phyloP scores from a whole-genome alignment of 2,797 vertebrate genomes.

The Dendrocincla tyrannina region DNA sequence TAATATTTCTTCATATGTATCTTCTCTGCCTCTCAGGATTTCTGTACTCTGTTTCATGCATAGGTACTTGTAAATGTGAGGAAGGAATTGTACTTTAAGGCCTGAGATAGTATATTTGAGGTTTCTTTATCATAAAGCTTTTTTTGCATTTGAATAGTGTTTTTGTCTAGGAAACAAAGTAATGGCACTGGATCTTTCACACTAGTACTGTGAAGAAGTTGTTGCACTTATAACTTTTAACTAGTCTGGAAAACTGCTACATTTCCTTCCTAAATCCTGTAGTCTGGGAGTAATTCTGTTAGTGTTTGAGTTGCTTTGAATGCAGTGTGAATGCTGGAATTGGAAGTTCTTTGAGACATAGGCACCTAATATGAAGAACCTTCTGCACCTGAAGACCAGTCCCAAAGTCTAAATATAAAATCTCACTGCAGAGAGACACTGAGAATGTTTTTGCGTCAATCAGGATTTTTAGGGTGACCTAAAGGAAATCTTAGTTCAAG shows the following conservation, averaged over 20 bases:
- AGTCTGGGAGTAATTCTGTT: neutral
- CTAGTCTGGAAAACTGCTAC: neutral
- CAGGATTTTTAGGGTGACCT: neutral
- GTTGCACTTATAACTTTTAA: neutral
- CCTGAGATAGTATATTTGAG: neutral
- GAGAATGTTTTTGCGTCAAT: neutral
- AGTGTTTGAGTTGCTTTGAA: neutral
- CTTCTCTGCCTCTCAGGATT: neutral
- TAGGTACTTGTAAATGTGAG: neutral
- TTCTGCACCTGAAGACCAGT: neutral
- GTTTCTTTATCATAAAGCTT: neutral
- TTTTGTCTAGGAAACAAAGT: neutral
- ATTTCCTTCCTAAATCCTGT: neutral
- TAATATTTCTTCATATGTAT: rapidly evolving
- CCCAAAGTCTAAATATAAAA: neutral
- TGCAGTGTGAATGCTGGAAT: neutral
- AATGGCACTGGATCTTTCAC: neutral
- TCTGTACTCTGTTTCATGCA: neutral
- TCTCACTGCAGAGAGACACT: neutral
- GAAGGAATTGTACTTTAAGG: neutral
- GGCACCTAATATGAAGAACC: neutral
- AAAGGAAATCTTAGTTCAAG: neutral
- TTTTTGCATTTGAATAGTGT: neutral
- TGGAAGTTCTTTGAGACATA: neutral
- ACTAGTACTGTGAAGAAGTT: neutral